A percentile compares a stretch with the other conserved stretches of the same genome.
Conservation (phyloP, 2,888 invertebrate genomes). For the Sesamia inferens region DNA sequence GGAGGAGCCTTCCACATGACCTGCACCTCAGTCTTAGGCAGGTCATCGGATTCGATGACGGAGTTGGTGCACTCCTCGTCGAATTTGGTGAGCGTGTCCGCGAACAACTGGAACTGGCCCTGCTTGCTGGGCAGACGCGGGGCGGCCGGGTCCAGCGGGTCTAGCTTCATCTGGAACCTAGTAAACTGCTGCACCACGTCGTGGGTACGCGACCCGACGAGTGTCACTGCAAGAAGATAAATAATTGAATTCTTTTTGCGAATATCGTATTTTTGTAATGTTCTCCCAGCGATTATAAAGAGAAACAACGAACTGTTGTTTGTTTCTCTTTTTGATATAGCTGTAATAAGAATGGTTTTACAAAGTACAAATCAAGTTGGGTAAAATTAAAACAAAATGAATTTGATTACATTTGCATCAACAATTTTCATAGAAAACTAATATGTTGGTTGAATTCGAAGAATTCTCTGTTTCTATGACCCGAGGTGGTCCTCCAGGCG, state of each 20-base stretch:
- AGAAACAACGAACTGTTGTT: no score
- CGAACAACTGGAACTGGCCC: conserved; percentile 88
- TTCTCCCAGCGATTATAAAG: no score
- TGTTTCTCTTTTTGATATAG: neutral
- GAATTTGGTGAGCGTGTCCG: conserved; percentile 91
- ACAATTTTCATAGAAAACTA: neutral
- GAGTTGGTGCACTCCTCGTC: conserved; percentile 96
- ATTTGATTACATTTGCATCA: neutral
- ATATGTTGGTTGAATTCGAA: neutral
- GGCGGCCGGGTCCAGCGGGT: conserved; percentile 89
- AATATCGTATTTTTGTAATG: neutral
- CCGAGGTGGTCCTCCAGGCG: neutral
- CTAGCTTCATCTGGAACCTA: conserved; percentile 94
- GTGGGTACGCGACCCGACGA: conserved; percentile 92
- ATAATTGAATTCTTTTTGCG: neutral
- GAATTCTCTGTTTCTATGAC: neutral
- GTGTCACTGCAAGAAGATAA: conserved; percentile 86
- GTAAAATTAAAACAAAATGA: neutral
- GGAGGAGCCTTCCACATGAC: conserved; percentile 98
- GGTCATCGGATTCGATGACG: conserved; percentile 94
- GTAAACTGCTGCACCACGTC: conserved; percentile 93
- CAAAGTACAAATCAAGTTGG: neutral
- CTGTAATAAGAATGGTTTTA: neutral
- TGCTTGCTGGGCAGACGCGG: conserved; percentile 75
- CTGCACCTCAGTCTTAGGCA: conserved; percentile 95